phyloP scores from a whole-genome alignment of 2,113 vertebrate genomes.

The Petaurus breviceps region DNA sequence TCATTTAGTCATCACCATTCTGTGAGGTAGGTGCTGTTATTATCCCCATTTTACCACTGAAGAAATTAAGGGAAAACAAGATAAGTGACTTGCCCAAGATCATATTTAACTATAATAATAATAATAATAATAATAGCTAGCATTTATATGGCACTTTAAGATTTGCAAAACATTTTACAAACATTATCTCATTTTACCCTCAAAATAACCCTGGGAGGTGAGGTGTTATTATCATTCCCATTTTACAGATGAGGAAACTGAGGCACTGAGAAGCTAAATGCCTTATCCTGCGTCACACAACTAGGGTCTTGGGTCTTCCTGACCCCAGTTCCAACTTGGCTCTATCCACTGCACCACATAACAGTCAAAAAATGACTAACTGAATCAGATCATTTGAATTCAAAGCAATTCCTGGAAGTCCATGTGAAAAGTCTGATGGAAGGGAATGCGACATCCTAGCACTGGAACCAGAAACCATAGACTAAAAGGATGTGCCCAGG shows the following conservation, averaged over 20 bases:
- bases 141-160: neutral
- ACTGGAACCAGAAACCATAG: neutral
- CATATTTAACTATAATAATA: neutral
- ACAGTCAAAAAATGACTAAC: neutral
- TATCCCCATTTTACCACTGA: neutral
- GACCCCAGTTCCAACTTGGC: neutral
- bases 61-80: neutral
- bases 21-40: neutral
- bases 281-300: too few species aligned
- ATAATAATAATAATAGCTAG: neutral
- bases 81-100: neutral
- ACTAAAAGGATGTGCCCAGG: neutral
- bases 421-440: neutral
- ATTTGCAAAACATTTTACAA: too few species aligned
- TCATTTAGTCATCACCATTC: neutral
- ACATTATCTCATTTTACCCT: too few species aligned
- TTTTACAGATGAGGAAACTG: too few species aligned
- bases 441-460: neutral
- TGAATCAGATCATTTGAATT: neutral
- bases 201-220: too few species aligned
- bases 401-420: neutral
- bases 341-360: neutral
- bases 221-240: too few species aligned
- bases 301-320: too few species aligned
- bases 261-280: too few species aligned